phyloP scores from a whole-genome alignment of 2,888 invertebrate genomes.

The Bimastos eiseni region DNA sequence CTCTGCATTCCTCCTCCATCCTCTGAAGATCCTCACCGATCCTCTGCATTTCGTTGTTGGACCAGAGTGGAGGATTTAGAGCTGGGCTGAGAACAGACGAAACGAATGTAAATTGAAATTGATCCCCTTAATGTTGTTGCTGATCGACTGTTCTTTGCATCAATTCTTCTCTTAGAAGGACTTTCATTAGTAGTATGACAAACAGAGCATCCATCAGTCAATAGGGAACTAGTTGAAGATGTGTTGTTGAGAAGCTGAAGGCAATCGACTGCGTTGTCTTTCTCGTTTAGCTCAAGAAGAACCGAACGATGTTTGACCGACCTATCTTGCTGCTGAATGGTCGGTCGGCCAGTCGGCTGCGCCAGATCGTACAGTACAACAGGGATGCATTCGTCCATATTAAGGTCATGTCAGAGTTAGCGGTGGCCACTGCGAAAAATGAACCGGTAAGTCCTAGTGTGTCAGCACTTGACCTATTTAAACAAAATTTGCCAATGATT shows the following conservation, averaged over 20 bases:
- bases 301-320: constrained; percentile 14
- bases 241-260: not conserved
- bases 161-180: not conserved
- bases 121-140: not conserved
- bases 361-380: not conserved
- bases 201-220: not conserved
- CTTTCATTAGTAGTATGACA: not conserved
- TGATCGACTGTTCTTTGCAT: not conserved
- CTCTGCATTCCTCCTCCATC: not conserved
- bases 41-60: not conserved
- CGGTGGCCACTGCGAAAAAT: not conserved
- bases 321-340: constrained; percentile 3
- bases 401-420: constrained; percentile 7
- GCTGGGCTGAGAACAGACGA: not conserved
- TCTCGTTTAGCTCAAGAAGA: constrained; percentile 9
- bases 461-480: not conserved
- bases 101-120: not conserved
- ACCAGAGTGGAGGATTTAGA: not conserved
- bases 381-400: constrained; percentile 6
- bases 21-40: not conserved
- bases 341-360: not conserved
- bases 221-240: not conserved
- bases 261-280: not conserved
- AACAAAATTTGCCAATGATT: not conserved
- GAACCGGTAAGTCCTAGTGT: not conserved